These are phyloP conservation scores for Marcusenius ussheri DNA, from an alignment of 2,113 vertebrate genomes.

Conservation along the genomic window DNA sequence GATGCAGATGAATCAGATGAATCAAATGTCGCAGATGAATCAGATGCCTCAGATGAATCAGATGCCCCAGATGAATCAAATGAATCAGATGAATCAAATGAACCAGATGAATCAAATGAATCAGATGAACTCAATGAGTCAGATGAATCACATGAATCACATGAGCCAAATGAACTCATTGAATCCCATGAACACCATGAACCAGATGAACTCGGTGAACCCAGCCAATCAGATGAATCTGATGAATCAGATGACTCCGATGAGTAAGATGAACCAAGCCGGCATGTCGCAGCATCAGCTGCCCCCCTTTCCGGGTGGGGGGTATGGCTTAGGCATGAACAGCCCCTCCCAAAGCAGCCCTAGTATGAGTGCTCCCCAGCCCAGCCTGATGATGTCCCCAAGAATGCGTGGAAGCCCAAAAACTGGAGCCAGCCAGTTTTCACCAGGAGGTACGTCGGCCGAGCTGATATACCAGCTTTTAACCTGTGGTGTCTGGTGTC, in stretches of 20 bases:
- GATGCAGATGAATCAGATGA: constrained; percentile 36
- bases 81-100: constrained; percentile 43
- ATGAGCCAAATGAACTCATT: neutral
- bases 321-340: constrained; percentile 75
- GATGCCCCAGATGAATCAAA: constrained; percentile 31
- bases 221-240: constrained; percentile 47
- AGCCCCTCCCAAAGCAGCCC: constrained; percentile 83
- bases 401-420: constrained; percentile 87
- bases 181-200: constrained; percentile 30
- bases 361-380: constrained; percentile 70
- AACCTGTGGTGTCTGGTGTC: neutral
- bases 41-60: constrained; percentile 54
- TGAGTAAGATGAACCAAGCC: constrained; percentile 53
- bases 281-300: constrained; percentile 61
- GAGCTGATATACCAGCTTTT: neutral
- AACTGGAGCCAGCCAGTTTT: constrained; percentile 83
- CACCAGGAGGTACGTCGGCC: constrained; percentile 76
- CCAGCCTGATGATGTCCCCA: constrained; percentile 83
- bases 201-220: constrained; percentile 28
- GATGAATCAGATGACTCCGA: constrained; percentile 7
- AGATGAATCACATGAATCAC: constrained; percentile 27
- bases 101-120: constrained; percentile 41
- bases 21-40: constrained; percentile 33
- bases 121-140: constrained; percentile 46
- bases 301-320: constrained; percentile 71